Percentiles rank a stretch among this genome's conserved stretches.
Evolutionary conservation across 2,797 vertebrate species (phyloP).

Genomic region (Lycodopsis pacificus): DNA sequence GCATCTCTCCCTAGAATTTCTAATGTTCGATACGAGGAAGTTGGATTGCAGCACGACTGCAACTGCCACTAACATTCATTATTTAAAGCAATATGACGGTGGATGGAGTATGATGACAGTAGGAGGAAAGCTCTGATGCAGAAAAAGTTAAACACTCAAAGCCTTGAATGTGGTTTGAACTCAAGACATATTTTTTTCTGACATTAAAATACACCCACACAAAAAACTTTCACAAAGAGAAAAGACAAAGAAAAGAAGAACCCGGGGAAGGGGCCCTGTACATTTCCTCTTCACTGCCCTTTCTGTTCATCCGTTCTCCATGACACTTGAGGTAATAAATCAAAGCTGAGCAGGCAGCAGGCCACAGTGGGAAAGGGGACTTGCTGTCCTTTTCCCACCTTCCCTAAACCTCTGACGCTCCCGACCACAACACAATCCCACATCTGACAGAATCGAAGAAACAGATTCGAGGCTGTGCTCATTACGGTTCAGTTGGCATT

Average conservation of each 20-base stretch:
- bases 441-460: slow-evolving; percentile 42
- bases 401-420: slow-evolving; percentile 50
- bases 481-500: slow-evolving; percentile 21
- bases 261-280: not conserved
- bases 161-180: slow-evolving; percentile 3
- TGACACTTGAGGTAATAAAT: slow-evolving; percentile 82
- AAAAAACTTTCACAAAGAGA: not conserved
- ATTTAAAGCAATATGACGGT: slow-evolving; percentile 3
- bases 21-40: not conserved
- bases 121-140: not conserved
- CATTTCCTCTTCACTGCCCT: slow-evolving; percentile 66
- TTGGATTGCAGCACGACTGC: not conserved
- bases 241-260: slow-evolving; percentile 3
- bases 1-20: slow-evolving; percentile 7
- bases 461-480: slow-evolving; percentile 17
- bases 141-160: slow-evolving; percentile 7
- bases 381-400: slow-evolving; percentile 31
- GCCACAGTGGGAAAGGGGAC: slow-evolving; percentile 53
- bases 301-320: slow-evolving; percentile 76
- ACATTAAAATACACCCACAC: not conserved
- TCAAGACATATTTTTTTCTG: not conserved
- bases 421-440: slow-evolving; percentile 59
- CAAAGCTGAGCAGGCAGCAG: slow-evolving; percentile 74
- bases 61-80: not conserved
- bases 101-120: not conserved